Percentiles rank a stretch among this genome's conserved stretches.
Evolutionary conservation across 1,140 invertebrate genomes (phyloP).

Genomic region (Aphelinus atriplicis): DNA sequence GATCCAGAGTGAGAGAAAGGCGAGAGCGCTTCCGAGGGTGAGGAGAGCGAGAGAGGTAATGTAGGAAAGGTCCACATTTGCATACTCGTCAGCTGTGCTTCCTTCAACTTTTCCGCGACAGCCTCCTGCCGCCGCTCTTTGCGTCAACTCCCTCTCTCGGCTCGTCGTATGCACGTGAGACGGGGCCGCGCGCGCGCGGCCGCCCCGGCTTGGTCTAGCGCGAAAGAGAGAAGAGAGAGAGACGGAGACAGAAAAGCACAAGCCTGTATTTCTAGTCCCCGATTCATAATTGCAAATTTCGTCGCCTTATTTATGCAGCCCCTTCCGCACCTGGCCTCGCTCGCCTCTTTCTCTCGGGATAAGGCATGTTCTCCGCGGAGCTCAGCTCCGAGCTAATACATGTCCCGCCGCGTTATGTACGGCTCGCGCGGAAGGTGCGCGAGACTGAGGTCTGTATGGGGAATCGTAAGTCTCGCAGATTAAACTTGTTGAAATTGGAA

Average conservation of each 20-base stretch:
- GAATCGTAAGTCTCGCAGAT: conserved; percentile 28
- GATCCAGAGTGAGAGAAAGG: neutral
- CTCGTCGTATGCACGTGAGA: conserved; percentile 21
- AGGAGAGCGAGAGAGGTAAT: conserved; percentile 8
- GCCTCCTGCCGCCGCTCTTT: neutral
- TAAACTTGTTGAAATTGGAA: conserved; percentile 38
- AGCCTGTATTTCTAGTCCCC: conserved; percentile 64
- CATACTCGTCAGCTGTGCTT: conserved; percentile 68
- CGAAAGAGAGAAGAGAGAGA: conserved; percentile 30
- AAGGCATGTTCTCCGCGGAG: neutral
- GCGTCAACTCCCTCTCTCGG: too few relatives aligned
- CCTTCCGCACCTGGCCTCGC: conserved; percentile 43
- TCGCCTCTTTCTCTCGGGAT: conserved; percentile 32
- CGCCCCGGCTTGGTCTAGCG: neutral
- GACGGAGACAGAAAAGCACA: conserved; percentile 47
- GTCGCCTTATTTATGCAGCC: conserved; percentile 65
- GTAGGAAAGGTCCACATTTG: conserved; percentile 57
- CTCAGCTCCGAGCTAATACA: conserved; percentile 40
- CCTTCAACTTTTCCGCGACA: conserved; percentile 64
- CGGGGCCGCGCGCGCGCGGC: neutral
- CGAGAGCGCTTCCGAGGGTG: conserved; percentile 15
- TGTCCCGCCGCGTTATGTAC: conserved; percentile 40
- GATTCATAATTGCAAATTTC: conserved; percentile 69
- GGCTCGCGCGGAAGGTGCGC: neutral
- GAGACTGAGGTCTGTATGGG: neutral